A percentile compares a stretch with the other conserved stretches of the same genome.
These are phyloP conservation scores for Choloepus hoffmanni DNA, from an alignment of 2,113 vertebrate species.

Conservation along the genomic window DNA sequence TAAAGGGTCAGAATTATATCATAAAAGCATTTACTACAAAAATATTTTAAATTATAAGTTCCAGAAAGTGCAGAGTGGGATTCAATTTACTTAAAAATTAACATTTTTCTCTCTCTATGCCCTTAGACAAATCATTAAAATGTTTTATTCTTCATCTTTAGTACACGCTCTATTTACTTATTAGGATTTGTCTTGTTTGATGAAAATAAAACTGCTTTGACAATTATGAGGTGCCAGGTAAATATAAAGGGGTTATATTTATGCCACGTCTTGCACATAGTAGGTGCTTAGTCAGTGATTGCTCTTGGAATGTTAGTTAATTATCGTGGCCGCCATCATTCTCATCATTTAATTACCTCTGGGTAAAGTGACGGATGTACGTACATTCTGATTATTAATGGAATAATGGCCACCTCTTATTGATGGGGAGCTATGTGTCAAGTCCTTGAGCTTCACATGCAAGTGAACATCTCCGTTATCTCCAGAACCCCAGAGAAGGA, in stretches of 20 bases:
- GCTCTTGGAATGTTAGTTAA: background rate
- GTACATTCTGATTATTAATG: conserved; percentile 14
- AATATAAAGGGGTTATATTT: background rate
- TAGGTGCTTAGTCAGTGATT: background rate
- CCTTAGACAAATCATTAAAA: conserved; percentile 6
- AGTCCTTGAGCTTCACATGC: background rate
- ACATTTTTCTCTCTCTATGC: background rate
- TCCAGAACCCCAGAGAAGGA: background rate
- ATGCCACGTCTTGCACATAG: background rate
- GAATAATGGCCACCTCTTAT: background rate
- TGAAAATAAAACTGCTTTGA: background rate
- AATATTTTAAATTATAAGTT: background rate
- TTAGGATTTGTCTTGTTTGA: background rate
- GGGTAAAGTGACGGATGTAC: background rate
- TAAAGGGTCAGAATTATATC: background rate
- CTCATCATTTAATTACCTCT: conserved; percentile 7
- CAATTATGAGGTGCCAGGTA: background rate
- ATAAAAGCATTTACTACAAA: background rate
- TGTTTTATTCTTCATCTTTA: background rate
- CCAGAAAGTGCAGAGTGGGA: background rate
- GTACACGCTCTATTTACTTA: background rate
- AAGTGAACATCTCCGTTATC: background rate
- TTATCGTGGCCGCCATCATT: background rate
- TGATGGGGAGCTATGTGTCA: background rate
- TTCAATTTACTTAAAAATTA: background rate